Evolutionary conservation across 53 echinoderm and acorn worm species (phyloP).

Genomic region (Crossaster papposus): DNA sequence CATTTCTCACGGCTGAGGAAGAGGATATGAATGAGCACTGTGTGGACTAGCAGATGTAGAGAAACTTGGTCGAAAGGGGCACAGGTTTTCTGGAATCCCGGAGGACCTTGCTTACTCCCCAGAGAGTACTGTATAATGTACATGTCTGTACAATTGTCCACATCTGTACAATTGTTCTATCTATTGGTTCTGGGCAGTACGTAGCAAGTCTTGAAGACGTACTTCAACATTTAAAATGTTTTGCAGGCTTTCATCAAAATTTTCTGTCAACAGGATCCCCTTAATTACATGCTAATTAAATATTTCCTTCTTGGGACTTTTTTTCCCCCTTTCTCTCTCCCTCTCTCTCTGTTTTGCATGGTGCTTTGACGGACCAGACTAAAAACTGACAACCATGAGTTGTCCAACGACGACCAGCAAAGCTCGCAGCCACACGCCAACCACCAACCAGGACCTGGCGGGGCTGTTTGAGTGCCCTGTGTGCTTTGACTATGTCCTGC

Average conservation of each 20-base stretch:
- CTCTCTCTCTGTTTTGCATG: neutral
- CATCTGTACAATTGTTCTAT: neutral
- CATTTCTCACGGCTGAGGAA: neutral
- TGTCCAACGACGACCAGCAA: conserved; percentile 80
- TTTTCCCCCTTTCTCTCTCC: neutral
- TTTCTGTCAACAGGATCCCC: conserved; percentile 55
- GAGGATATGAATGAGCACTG: conserved; percentile 43
- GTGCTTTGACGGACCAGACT: neutral
- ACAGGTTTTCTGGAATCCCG: neutral
- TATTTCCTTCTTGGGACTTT: conserved; percentile 42
- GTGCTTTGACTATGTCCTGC: conserved; percentile 98
- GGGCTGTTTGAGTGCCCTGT: conserved; percentile 99
- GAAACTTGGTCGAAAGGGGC: neutral
- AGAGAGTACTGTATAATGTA: too few species aligned
- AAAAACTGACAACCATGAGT: conserved; percentile 85
- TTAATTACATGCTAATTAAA: conserved; percentile 49
- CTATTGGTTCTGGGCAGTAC: neutral
- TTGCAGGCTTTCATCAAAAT: neutral
- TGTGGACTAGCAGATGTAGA: neutral
- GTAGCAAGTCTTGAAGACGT: neutral
- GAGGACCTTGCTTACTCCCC: neutral
- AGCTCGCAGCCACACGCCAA: conserved; percentile 97
- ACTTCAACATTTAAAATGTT: conserved; percentile 4
- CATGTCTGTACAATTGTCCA: too few species aligned
- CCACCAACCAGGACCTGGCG: conserved; percentile 97